Evolutionary conservation across 2,797 vertebrate species (phyloP).

Genomic region (Clarias laeviceps): DNA sequence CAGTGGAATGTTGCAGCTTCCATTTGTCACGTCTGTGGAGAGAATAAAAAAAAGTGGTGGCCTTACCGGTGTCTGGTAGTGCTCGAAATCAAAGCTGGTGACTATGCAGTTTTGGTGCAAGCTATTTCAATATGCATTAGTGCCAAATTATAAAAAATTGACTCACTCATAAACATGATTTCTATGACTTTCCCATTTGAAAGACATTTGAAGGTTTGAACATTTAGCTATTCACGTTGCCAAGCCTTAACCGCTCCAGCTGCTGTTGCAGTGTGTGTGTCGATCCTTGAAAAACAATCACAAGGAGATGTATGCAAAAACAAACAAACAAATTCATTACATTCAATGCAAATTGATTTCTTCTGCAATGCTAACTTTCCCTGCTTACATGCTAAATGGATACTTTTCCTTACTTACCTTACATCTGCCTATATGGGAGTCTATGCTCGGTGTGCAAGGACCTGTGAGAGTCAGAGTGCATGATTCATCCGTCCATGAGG

Average conservation of each 20-base stretch:
- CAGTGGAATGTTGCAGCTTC: slow-evolving; percentile 74
- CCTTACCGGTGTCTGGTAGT: not conserved
- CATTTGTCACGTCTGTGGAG: slow-evolving; percentile 68
- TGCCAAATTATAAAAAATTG: not conserved
- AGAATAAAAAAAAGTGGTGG: slow-evolving; percentile 35
- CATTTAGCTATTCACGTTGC: slow-evolving; percentile 7
- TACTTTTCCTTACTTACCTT: slow-evolving; percentile 35
- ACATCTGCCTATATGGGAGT: not conserved
- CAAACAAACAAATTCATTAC: not conserved
- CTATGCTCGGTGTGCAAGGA: slow-evolving; percentile 14
- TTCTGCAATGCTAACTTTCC: not conserved
- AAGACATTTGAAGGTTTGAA: slow-evolving; percentile 42
- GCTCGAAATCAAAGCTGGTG: not conserved
- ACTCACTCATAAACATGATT: slow-evolving; percentile 57
- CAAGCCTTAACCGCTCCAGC: not conserved
- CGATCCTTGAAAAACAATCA: not conserved
- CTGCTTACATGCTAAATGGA: not conserved
- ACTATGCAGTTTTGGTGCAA: not conserved
- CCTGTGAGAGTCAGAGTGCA: slow-evolving; percentile 31
- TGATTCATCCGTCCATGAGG: slow-evolving; percentile 17
- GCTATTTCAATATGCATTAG: not conserved
- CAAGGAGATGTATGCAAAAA: not conserved
- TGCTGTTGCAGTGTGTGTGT: not conserved
- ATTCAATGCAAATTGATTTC: not conserved
- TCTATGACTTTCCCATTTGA: slow-evolving; percentile 36